Percentiles rank a stretch among this genome's conserved stretches.
Evolutionary conservation across 2,797 vertebrate genomes (phyloP).

Genomic region (Anguilla marmorata): DNA sequence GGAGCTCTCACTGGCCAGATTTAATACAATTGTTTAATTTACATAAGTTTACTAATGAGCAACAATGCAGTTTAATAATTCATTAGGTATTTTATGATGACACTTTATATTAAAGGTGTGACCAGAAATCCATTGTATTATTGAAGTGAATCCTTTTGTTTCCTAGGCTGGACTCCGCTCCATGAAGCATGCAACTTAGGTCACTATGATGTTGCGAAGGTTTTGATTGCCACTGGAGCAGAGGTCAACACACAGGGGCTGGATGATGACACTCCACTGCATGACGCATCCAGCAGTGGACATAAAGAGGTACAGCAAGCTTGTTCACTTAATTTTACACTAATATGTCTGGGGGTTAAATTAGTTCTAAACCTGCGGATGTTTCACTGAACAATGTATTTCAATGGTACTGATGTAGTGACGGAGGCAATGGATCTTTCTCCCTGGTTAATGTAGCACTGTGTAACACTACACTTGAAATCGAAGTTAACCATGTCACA

Average conservation of each 20-base stretch:
- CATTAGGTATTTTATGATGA: neutral
- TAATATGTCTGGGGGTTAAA: neutral
- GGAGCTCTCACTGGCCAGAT: no score
- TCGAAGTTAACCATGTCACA: neutral
- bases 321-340: neutral
- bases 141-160: slow-evolving; percentile 18
- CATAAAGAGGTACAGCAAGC: slow-evolving; percentile 84
- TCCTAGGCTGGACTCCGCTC: slow-evolving; percentile 92
- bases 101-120: neutral
- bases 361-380: no score
- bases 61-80: neutral
- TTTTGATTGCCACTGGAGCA: slow-evolving; percentile 92
- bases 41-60: neutral
- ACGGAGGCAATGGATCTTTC: no score
- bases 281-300: slow-evolving; percentile 96
- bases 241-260: slow-evolving; percentile 98
- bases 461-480: neutral
- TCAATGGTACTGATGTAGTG: no score
- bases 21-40: no score
- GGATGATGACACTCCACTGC: slow-evolving; percentile 96
- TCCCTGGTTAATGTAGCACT: neutral
- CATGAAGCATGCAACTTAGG: slow-evolving; percentile 98
- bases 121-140: neutral
- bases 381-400: no score
- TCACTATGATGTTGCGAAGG: slow-evolving; percentile 95